These are phyloP conservation scores for Philantomba maxwellii DNA, from an alignment of 2,113 vertebrate genomes.

Conservation along the genomic window DNA sequence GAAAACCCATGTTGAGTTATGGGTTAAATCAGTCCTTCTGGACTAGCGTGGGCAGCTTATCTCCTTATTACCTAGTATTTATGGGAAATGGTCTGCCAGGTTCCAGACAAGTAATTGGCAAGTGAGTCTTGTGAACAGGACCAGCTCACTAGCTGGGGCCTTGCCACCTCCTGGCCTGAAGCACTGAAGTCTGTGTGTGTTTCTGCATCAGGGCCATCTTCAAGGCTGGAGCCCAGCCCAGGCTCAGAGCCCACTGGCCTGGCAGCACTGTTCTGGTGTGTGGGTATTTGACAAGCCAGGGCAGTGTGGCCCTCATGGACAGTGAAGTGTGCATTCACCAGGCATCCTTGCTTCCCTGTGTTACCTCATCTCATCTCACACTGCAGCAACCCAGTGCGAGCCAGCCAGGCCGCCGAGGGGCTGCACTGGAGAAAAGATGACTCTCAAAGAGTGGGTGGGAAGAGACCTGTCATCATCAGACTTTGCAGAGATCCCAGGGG, in stretches of 20 bases:
- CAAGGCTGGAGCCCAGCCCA: neutral
- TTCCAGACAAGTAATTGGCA: neutral
- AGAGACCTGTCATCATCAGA: neutral
- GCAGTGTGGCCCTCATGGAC: neutral
- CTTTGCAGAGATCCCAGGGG: neutral
- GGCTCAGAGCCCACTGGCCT: neutral
- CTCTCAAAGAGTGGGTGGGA: neutral
- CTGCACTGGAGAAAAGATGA: neutral
- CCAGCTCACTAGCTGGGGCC: neutral
- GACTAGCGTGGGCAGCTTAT: neutral
- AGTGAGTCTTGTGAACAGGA: neutral
- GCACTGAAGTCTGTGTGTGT: neutral
- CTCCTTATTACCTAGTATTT: neutral
- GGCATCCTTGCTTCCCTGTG: neutral
- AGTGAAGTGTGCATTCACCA: neutral
- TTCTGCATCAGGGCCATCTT: neutral
- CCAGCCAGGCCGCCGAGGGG: neutral
- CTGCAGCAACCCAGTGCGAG: neutral
- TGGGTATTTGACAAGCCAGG: neutral
- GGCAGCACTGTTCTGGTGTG: neutral
- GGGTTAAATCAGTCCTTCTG: neutral
- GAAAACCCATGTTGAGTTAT: neutral
- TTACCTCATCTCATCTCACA: neutral
- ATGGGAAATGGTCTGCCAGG: neutral
- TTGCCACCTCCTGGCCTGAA: neutral